These are phyloP conservation scores for Rhodophaea formosa DNA, from an alignment of 2,888 invertebrate species.

Conservation along the genomic window DNA sequence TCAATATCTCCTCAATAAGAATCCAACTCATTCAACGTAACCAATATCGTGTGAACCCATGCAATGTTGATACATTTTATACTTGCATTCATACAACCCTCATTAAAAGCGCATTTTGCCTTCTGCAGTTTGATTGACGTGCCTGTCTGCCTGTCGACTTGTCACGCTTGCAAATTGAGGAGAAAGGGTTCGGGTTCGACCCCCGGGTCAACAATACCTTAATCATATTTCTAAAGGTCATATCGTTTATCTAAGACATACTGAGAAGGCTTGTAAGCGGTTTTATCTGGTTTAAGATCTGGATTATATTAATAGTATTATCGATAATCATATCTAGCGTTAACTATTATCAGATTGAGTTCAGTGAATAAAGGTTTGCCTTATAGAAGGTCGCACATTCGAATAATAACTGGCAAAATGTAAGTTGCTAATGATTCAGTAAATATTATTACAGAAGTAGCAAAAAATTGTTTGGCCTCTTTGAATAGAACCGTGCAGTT, in stretches of 20 bases:
- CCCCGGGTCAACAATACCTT: constrained; percentile 52
- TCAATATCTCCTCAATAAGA: background rate
- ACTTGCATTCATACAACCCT: constrained; percentile 36
- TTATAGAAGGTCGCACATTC: constrained; percentile 21
- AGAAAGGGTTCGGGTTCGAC: constrained; percentile 48
- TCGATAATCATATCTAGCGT: constrained; percentile 40
- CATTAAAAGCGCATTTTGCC: constrained; percentile 56
- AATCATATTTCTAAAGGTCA: constrained; percentile 43
- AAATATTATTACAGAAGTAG: background rate
- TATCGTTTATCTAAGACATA: constrained; percentile 44
- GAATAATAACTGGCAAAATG: background rate
- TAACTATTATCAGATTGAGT: constrained; percentile 5
- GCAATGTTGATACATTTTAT: constrained; percentile 26
- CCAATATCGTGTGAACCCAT: constrained; percentile 33
- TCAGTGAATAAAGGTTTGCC: background rate
- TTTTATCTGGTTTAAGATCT: constrained; percentile 46
- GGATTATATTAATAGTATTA: constrained; percentile 42
- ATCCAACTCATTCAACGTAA: background rate
- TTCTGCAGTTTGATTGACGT: constrained; percentile 43
- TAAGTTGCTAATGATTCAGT: background rate
- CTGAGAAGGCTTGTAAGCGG: constrained; percentile 34
- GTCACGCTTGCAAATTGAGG: constrained; percentile 48
- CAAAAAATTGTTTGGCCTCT: background rate
- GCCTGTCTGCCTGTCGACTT: constrained; percentile 42
- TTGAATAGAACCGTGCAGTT: background rate